A percentile compares a stretch with the other conserved stretches of the same genome.
Conservation (phyloP, 2,113 vertebrate species). For the Malaclemys terrapin region DNA sequence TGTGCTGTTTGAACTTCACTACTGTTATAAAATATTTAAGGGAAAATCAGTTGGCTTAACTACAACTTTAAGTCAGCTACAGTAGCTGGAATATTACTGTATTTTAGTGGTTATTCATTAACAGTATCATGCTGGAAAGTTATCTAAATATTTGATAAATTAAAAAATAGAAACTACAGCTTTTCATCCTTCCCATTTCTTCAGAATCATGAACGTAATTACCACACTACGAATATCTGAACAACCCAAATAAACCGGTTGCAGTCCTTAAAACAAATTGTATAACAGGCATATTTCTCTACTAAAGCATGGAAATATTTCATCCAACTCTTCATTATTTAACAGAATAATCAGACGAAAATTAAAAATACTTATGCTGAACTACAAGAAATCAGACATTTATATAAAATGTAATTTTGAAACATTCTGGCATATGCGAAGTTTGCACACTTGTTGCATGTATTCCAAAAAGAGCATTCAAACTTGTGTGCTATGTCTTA, state of each 20-base stretch:
- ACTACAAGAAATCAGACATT: conserved; percentile 67
- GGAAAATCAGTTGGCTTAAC: conserved; percentile 62
- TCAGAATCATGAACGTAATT: conserved; percentile 65
- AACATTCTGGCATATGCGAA: conserved; percentile 68
- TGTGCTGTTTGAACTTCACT: conserved; percentile 80
- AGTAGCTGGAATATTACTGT: conserved; percentile 54
- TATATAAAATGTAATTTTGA: conserved; percentile 44
- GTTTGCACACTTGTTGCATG: conserved; percentile 35
- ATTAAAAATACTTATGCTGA: conserved; percentile 46
- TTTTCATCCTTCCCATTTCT: conserved; percentile 65
- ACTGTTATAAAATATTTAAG: conserved; percentile 50
- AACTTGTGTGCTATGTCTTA: conserved; percentile 62
- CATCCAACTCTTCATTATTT: conserved; percentile 62
- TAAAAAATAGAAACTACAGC: conserved; percentile 59
- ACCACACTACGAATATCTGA: conserved; percentile 53
- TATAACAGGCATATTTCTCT: conserved; percentile 68
- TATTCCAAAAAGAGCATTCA: conserved; percentile 46
- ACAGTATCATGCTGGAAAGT: conserved; percentile 70
- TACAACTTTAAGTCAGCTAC: conserved; percentile 64
- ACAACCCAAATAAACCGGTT: conserved; percentile 64
- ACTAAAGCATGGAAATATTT: conserved; percentile 64
- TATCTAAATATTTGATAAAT: conserved; percentile 66
- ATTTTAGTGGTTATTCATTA: conserved; percentile 81
- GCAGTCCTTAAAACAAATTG: conserved; percentile 53
- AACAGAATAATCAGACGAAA: conserved; percentile 75